These are phyloP conservation scores for Machimus rusticus DNA, from an alignment of 2,888 invertebrate species.

Conservation along the genomic window DNA sequence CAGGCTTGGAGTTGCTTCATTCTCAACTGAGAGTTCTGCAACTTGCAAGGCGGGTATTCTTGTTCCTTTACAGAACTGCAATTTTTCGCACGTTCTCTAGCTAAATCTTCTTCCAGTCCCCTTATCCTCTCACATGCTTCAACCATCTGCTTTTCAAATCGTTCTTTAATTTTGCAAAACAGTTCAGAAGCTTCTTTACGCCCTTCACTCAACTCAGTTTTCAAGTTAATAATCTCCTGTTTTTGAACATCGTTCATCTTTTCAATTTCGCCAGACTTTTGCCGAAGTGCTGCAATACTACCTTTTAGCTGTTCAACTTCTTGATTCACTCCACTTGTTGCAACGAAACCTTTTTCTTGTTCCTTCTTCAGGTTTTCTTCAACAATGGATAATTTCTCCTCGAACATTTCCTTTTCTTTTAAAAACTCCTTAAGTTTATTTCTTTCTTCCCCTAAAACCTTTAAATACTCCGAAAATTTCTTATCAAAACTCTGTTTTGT, in stretches of 20 bases:
- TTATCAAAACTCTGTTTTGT: too few species aligned
- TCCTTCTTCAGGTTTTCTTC: too few species aligned
- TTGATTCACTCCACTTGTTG: neutral
- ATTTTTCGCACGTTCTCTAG: neutral
- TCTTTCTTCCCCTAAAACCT: too few species aligned
- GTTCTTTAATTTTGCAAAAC: neutral
- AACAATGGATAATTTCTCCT: too few species aligned
- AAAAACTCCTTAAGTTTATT: too few species aligned
- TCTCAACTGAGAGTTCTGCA: neutral
- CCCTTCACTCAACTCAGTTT: neutral
- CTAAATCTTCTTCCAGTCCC: neutral
- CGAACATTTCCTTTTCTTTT: too few species aligned
- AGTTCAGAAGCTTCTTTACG: neutral
- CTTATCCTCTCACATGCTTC: neutral
- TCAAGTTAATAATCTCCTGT: neutral
- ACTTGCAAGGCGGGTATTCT: neutral
- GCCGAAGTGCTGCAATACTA: neutral
- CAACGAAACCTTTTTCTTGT: too few species aligned
- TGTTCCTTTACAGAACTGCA: neutral
- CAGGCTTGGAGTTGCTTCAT: neutral
- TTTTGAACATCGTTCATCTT: neutral
- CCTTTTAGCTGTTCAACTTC: neutral
- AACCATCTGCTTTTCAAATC: neutral
- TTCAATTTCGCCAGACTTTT: neutral
- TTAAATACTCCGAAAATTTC: too few species aligned